Evolutionary conservation across 2,113 vertebrate species (phyloP), one percentile per base, ranked within the genome.

Genomic region (Cnemophilus loriae): DNA sequence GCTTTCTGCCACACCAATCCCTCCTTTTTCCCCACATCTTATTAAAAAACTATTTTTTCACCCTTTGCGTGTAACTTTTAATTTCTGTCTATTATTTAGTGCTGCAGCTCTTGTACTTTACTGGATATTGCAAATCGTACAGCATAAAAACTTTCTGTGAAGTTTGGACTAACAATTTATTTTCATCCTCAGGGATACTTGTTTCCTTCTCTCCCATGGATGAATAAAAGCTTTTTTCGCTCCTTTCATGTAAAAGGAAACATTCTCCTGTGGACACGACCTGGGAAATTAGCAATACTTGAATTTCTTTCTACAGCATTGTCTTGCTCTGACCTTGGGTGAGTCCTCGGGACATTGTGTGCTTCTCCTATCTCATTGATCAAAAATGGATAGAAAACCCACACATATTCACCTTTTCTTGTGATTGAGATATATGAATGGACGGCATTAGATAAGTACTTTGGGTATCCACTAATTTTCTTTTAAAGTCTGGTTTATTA

Each of bases 121-220:
- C 39, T 93, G 63, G 59, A 50, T 92, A 63, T 52, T 95, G 75
- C 93, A 97, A 96, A 94, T 94, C 53, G 80, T 60, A 64, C 32
- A 65, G 79, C 39, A 90, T 94, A 93, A 97, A 91, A 97, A 96
- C 84, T 79, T 96, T 91, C 57, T 91, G 65, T 92, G 82, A 97
- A 95, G 75, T 94, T 56, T 90, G 71, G 83, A 89, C 90, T 95
- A 96, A 91, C 93, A 96, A 96, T 97, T 90, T 97, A 90, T 94
- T 87, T 22, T 83, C 79, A 81, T 95, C 78, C 57, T 75, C 35
- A 56, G 84, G 90, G 84, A 90, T 83, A 90, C 41, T 89, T 91
- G 30, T 80, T 64, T 92, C 93, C 97, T 92, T 91, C 16, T n/a
- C 57, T 65, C 18, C 67, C 21, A 35, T 92, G 96, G 97, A 96